A percentile compares a stretch with the other conserved stretches of the same genome.
These are phyloP conservation scores for Parasteatoda lunata DNA, from an alignment of 2,888 invertebrate species.

Conservation along the genomic window DNA sequence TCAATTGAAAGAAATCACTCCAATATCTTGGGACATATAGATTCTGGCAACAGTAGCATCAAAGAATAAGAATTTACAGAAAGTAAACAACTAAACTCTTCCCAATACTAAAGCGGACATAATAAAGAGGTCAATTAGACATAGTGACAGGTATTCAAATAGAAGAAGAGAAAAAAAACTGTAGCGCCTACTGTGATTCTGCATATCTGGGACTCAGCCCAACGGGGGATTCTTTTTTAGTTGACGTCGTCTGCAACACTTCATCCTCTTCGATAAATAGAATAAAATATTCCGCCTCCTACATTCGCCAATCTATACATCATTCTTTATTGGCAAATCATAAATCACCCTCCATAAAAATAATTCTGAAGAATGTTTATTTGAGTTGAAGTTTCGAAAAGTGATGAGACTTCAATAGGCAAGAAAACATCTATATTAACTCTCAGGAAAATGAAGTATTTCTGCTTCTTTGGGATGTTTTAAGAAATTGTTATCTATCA, in stretches of 20 bases:
- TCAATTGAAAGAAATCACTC: neutral
- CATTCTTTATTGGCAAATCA: slow-evolving; percentile 29
- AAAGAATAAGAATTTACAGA: neutral
- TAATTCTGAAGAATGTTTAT: slow-evolving; percentile 12
- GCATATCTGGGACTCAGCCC: slow-evolving; percentile 37
- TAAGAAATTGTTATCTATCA: too few species aligned
- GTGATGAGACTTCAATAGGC: too few species aligned
- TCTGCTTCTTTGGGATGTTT: too few species aligned
- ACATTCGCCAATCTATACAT: slow-evolving; percentile 29
- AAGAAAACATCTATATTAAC: too few species aligned
- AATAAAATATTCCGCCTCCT: slow-evolving; percentile 15
- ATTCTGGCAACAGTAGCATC: neutral
- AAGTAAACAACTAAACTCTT: slow-evolving; percentile 9
- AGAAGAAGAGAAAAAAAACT: slow-evolving; percentile 23
- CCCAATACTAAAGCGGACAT: slow-evolving; percentile 19
- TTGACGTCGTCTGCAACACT: slow-evolving; percentile 14
- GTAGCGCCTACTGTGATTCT: slow-evolving; percentile 17
- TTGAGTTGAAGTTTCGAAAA: neutral
- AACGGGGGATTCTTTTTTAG: slow-evolving; percentile 19
- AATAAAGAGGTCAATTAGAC: slow-evolving; percentile 65
- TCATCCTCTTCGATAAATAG: slow-evolving; percentile 8
- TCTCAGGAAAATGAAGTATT: too few species aligned
- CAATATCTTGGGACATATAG: neutral
- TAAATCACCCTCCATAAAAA: slow-evolving; percentile 45
- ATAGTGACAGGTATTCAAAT: slow-evolving; percentile 58